Evolutionary conservation across 2,888 invertebrate genomes (phyloP), one percentile per base, ranked within the genome.

Genomic region (Galerucella pusilla): DNA sequence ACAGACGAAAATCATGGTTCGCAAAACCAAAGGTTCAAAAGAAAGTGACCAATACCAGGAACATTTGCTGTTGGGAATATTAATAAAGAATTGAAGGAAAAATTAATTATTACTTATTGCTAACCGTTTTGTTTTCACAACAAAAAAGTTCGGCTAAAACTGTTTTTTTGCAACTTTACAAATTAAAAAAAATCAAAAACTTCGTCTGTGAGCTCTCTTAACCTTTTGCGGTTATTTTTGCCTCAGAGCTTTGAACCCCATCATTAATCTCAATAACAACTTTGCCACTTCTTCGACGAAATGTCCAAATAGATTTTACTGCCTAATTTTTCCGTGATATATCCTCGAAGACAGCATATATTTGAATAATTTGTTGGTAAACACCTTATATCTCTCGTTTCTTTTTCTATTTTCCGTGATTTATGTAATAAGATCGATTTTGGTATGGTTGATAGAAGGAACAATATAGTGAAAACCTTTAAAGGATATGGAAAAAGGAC

Each of bases 341-440:
- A 71, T 71, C 45, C 45, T 65, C 45, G 12, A 20, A 54, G 71
- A 71, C 71, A 71, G 71, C 71, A 71, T 71, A 71, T 71, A 71
- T 71, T 71, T 71, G 71, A 71, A 71, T 71, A 71, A 71, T 71
- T 71, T 71, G 71, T 71, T 71, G 65, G 71, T 71, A 71, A 71
- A 71, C 71, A 71, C 71, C 65, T 71, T 71, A 52, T 65, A 71
- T 71, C 45, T 71, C 61, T 54, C 65, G 28, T 61, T 65, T 70
- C 46, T 25, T 28, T 61, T 57, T 57, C 65, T 65, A 45, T 71
- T 71, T 54, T 64, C 45, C 5, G 71, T 71, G 71, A 71, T 71
- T 71, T 71, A 71, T 71, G 71, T 71, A 54, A 57, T 42, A 54
- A 57, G 57, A 71, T 65, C 71, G 54, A 28, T 54, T 70, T 65